These are phyloP conservation scores for Cyclina sinensis DNA, from an alignment of 1,140 invertebrate species.

Conservation along the genomic window DNA sequence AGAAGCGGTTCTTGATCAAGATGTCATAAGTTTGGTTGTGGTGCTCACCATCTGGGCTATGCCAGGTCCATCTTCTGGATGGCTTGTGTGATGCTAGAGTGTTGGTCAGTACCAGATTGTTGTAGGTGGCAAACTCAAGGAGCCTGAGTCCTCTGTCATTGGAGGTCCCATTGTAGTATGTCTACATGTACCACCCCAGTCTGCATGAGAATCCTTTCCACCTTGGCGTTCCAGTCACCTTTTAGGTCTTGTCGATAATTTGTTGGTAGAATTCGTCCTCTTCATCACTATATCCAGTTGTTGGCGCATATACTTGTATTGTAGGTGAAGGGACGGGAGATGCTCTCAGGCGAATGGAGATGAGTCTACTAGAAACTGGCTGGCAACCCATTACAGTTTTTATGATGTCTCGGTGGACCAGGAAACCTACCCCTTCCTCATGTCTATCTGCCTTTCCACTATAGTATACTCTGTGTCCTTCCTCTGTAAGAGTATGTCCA, in stretches of 20 bases:
- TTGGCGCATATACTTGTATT: constrained; percentile 68
- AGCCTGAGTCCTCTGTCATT: constrained; percentile 68
- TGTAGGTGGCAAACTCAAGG: constrained; percentile 55
- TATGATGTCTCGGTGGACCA: constrained; percentile 43
- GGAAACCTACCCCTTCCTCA: constrained; percentile 38
- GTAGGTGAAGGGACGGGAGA: constrained; percentile 58
- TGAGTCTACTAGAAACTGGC: constrained; percentile 60
- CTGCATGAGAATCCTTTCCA: constrained; percentile 64
- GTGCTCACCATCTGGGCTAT: constrained; percentile 32
- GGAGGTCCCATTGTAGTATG: constrained; percentile 21
- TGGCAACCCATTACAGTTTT: constrained; percentile 48
- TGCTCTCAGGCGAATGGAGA: constrained; percentile 48
- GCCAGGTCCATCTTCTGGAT: constrained; percentile 24
- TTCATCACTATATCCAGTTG: constrained; percentile 60
- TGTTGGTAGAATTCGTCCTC: constrained; percentile 63
- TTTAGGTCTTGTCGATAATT: constrained; percentile 63
- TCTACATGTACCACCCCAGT: constrained; percentile 58
- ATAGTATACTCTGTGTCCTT: constrained; percentile 54
- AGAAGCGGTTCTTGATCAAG: constrained; percentile 50
- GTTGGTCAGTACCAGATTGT: constrained; percentile 41
- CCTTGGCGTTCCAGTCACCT: constrained; percentile 67
- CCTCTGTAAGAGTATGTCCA: constrained; percentile 18
- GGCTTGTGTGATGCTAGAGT: constrained; percentile 22
- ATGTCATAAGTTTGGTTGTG: constrained; percentile 72
- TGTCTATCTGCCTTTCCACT: neutral